Evolutionary conservation across 2,797 vertebrate species (phyloP).

Genomic region (Channa striata): DNA sequence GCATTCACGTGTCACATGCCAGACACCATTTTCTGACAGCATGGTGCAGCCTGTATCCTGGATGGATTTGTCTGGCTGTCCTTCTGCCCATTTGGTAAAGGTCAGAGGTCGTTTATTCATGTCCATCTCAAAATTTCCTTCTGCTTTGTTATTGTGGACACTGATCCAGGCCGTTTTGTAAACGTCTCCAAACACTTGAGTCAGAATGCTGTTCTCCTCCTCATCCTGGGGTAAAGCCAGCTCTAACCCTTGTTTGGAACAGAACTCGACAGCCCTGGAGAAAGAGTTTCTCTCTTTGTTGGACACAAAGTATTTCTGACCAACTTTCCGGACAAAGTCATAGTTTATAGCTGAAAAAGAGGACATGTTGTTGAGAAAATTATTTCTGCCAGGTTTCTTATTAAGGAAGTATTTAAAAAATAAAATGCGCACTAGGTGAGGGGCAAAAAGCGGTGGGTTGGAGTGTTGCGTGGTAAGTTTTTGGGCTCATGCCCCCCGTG

Average conservation of each 20-base stretch:
- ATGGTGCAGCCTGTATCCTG: conserved; percentile 41
- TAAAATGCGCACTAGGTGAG: no score
- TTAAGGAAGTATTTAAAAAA: no score
- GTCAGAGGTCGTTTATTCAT: conserved; percentile 26
- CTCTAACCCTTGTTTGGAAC: conserved; percentile 39
- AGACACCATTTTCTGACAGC: conserved; percentile 19
- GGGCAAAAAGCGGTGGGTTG: no score
- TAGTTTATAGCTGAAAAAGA: conserved; percentile 31
- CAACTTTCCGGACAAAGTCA: conserved; percentile 37
- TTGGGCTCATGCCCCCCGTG: no score
- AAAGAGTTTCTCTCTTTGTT: conserved; percentile 43
- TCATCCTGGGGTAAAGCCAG: conserved; percentile 52
- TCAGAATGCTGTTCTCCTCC: conserved; percentile 42
- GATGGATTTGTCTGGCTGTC: conserved; percentile 46
- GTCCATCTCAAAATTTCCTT: conserved; percentile 28
- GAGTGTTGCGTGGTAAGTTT: no score
- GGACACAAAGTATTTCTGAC: conserved; percentile 53
- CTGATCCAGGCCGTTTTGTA: conserved; percentile 40
- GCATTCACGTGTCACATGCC: conserved; percentile 32
- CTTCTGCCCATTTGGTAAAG: conserved; percentile 48
- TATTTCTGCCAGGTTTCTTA: no score
- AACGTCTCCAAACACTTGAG: conserved; percentile 9
- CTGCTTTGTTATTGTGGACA: conserved; percentile 19
- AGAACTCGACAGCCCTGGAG: conserved; percentile 30
- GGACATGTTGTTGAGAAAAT: no score